Evolutionary conservation across 2,797 vertebrate genomes (phyloP).

Genomic region (Coendou prehensilis): DNA sequence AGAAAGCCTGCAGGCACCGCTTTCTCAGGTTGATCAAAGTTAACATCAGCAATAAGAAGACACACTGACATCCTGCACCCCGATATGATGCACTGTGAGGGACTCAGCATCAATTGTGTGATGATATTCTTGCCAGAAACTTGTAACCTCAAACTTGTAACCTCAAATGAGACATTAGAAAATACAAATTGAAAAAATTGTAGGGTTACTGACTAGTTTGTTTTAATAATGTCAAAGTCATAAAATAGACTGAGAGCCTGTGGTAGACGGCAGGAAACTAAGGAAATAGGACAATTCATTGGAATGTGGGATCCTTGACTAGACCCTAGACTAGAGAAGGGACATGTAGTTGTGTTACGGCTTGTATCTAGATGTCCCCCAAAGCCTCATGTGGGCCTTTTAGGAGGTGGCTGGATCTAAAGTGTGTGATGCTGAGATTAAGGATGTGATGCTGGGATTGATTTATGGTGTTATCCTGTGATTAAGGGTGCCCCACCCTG

Average conservation of each 20-base stretch:
- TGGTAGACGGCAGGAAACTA: not conserved
- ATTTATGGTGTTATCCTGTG: not conserved
- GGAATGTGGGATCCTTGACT: not conserved
- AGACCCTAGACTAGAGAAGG: not conserved
- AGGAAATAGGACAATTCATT: not conserved
- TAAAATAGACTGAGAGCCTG: not conserved
- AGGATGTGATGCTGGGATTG: not conserved
- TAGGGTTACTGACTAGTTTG: not conserved
- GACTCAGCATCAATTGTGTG: not conserved
- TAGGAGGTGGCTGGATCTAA: not conserved
- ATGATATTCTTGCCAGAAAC: not conserved
- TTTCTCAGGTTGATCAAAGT: not conserved
- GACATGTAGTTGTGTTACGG: not conserved
- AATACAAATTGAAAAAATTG: not conserved
- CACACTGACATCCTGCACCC: not conserved
- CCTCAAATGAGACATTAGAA: not conserved
- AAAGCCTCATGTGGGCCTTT: not conserved
- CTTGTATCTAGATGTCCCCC: not conserved
- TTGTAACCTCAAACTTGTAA: not conserved
- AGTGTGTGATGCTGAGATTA: not conserved
- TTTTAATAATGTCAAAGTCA: not conserved
- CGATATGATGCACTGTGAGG: not conserved
- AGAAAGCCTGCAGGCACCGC: not conserved
- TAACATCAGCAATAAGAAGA: not conserved
- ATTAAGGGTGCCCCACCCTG: not conserved